phyloP scores from a whole-genome alignment of 2,113 vertebrate species.

The Phycodurus eques region DNA sequence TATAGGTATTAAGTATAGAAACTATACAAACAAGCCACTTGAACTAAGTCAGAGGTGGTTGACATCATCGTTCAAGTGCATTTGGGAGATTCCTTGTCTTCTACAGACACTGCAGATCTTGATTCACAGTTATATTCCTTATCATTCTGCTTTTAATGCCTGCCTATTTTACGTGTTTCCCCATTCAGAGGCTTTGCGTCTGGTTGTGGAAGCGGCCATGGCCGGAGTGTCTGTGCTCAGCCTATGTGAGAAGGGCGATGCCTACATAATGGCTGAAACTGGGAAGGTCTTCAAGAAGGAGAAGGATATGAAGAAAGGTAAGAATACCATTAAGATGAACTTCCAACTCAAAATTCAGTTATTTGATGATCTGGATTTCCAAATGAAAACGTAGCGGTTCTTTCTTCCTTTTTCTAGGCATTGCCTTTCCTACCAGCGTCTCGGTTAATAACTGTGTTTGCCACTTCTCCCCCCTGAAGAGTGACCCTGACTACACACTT shows the following conservation, averaged over 20 bases:
- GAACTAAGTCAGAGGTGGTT: not conserved
- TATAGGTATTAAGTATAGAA: not conserved
- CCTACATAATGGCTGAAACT: constrained; percentile 88
- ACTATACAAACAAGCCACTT: not conserved
- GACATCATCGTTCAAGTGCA: not conserved
- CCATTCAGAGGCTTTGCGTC: constrained; percentile 79
- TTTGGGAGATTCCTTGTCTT: not conserved
- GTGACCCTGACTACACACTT: constrained; percentile 91
- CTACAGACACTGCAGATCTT: not conserved
- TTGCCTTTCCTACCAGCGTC: constrained; percentile 95
- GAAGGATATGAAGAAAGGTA: constrained; percentile 98
- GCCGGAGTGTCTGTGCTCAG: constrained; percentile 82
- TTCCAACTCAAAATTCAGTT: not conserved
- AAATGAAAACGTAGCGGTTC: constrained; percentile 26
- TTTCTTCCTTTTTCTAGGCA: constrained; percentile 74
- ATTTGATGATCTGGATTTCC: constrained; percentile 25
- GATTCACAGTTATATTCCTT: not conserved
- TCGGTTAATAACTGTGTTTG: constrained; percentile 98
- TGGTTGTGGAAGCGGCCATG: constrained; percentile 81
- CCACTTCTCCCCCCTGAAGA: constrained; percentile 98
- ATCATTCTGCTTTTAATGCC: not conserved
- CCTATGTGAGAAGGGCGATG: constrained; percentile 88
- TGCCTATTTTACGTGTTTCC: not conserved
- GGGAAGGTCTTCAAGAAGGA: constrained; percentile 97
- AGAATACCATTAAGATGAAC: not conserved